phyloP scores from a whole-genome alignment of 2,888 invertebrate species.

The Zaprionus obscuricornis region DNA sequence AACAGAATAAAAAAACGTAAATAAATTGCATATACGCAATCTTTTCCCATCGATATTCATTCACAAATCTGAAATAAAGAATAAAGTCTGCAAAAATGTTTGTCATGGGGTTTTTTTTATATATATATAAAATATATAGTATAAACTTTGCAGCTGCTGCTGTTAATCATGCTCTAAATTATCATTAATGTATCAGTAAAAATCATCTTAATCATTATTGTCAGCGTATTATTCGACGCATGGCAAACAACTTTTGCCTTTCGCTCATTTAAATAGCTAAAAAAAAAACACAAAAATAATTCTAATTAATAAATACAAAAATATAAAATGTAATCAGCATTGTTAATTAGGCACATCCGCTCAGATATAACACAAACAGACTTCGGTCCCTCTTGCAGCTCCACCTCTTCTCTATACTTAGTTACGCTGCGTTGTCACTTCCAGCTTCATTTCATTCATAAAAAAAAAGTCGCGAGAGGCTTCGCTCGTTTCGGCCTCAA shows the following conservation, averaged over 20 bases:
- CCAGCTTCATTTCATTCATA: conserved; percentile 64
- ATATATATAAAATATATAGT: no score
- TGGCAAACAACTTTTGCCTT: conserved; percentile 42
- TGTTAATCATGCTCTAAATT: conserved; percentile 10
- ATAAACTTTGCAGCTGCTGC: conserved; percentile 3
- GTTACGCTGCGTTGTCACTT: conserved; percentile 59
- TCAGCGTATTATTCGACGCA: background rate
- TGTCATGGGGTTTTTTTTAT: conserved; percentile 12
- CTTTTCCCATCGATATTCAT: conserved; percentile 44
- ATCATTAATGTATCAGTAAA: no score
- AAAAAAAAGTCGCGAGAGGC: conserved; percentile 63
- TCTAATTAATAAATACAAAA: conserved; percentile 65
- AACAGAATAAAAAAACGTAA: no score
- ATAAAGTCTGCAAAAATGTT: conserved; percentile 21
- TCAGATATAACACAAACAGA: no score
- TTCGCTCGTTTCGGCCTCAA: conserved; percentile 25
- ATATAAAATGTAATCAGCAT: conserved; percentile 68
- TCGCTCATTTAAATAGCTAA: conserved; percentile 54
- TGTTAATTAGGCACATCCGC: conserved; percentile 75
- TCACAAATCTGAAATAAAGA: conserved; percentile 53
- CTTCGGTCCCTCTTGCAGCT: background rate
- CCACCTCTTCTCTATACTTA: background rate
- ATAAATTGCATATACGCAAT: no score
- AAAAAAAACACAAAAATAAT: conserved; percentile 20
- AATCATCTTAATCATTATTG: background rate